These are phyloP conservation scores for Meandrina meandrites DNA, from an alignment of 92 coral and sea anemone genomes.

Conservation along the genomic window DNA sequence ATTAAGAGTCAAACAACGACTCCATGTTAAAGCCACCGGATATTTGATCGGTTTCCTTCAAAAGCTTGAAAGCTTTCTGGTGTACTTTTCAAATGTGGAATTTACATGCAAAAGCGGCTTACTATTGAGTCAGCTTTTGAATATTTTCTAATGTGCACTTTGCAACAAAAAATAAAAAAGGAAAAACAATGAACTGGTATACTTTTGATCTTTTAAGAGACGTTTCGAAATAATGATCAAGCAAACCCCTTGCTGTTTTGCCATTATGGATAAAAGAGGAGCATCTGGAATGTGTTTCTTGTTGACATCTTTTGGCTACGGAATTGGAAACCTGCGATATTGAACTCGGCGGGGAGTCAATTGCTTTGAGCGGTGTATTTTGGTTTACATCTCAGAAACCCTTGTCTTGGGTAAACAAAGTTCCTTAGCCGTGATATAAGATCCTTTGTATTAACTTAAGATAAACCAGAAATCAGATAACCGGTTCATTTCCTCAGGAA, in stretches of 20 bases:
- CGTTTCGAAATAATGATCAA: constrained; percentile 5
- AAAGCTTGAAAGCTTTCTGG: constrained; percentile 32
- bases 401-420: constrained; percentile 34
- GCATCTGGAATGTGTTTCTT: constrained; percentile 12
- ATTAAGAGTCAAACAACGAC: constrained; percentile 82
- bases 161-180: constrained; percentile 3
- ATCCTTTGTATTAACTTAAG: constrained; percentile 14
- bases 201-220: not conserved
- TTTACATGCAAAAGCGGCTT: constrained; percentile 36
- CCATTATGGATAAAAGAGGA: not conserved
- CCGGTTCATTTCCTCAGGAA: constrained; percentile 13
- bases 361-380: constrained; percentile 5
- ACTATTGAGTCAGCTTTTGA: constrained; percentile 16
- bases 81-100: constrained; percentile 41
- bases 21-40: constrained; percentile 71
- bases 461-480: constrained; percentile 20
- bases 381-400: constrained; percentile 18
- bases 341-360: constrained; percentile 43
- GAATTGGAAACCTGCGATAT: constrained; percentile 21
- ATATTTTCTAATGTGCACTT: constrained; percentile 6
- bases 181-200: not conserved
- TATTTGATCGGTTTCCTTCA: constrained; percentile 28
- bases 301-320: constrained; percentile 23
- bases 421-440: constrained; percentile 4
- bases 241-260: constrained; percentile 26